Base-by-base conservation (phyloP, 2,113 vertebrate genomes). In the Catharus bicknelli region DNA sequence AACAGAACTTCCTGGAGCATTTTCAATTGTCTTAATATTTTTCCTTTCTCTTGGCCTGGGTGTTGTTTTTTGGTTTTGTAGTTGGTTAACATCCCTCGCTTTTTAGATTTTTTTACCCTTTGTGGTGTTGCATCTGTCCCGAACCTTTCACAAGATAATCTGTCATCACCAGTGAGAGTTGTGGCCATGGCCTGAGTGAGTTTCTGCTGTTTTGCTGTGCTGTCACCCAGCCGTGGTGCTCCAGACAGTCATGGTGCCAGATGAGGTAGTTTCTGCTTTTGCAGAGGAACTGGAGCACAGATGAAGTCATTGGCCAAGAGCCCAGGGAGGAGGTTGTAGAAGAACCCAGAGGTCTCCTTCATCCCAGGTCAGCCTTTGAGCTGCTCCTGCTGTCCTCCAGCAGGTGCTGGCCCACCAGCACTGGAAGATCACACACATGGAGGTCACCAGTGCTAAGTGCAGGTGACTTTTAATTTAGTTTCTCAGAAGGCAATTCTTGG, bases 191-290 rank as follows among this genome's bases (percentile, higher is more conserved):
- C 45, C 66, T 32, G 38, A 83, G 70, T 19, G 29, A 76, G n/a
- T 32, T 22, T 1, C 0, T 51, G 67, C 29, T 20, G 75, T 54
- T 88, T 45, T 61, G 67, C 88, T 86, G 5, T n/a, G 47, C 50
- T 57, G 0, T 64, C 38, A 30, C 59, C 40, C 19, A 40, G 50
- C 55, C 43, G 16, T 8, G 13, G 61, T 45, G 55, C 51, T 81
- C 11, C 0, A 5, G 12, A 2, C 0, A 3, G 11, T 23, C 83
- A 29, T 25, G 12, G 62, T 90, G 89, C 89, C 61, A 78, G 72
- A 53, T 84, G 77, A 95, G 53, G 66, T 61, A 9, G 85, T 63
- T 75, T 48, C 73, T 92, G 64, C 55, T 86, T 74, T 81, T 83
- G 55, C 3, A 0, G 43, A 63, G 64, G 64, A 88, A 20, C 72